phyloP scores from a whole-genome alignment of 1,140 invertebrate species.

The Drosophila subobscura region DNA sequence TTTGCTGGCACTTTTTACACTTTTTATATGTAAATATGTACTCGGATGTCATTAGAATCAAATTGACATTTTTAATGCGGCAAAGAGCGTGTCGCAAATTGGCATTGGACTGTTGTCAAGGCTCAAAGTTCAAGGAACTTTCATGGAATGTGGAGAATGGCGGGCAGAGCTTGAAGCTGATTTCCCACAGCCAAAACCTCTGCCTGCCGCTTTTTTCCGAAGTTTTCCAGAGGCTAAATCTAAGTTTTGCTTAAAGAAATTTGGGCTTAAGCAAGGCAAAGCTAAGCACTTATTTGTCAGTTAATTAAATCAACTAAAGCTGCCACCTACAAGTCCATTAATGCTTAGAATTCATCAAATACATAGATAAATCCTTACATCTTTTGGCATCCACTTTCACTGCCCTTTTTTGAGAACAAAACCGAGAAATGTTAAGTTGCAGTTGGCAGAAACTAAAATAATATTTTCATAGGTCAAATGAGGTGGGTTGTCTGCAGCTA shows the following conservation, averaged over 20 bases:
- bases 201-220: too few relatives aligned
- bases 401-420: constrained; percentile 13
- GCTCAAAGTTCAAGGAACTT: constrained; percentile 37
- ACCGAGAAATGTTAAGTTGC: constrained; percentile 40
- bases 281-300: too few relatives aligned
- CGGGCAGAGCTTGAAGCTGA: neutral
- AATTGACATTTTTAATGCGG: constrained; percentile 48
- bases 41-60: constrained; percentile 25
- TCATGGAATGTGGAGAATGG: neutral
- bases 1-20: constrained; percentile 8
- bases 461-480: constrained; percentile 79
- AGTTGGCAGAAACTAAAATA: constrained; percentile 65
- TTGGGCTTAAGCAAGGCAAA: neutral
- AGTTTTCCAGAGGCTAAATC: neutral
- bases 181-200: neutral
- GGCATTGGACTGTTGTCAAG: constrained; percentile 12
- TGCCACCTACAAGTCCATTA: neutral
- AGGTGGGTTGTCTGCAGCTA: constrained; percentile 31
- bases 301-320: neutral
- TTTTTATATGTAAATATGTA: constrained; percentile 15
- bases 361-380: neutral
- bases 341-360: neutral
- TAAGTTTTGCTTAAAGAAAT: neutral
- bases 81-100: constrained; percentile 18
- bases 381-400: constrained; percentile 52